phyloP scores from a whole-genome alignment of 2,888 invertebrate genomes.

The Callyntrura sp. region DNA sequence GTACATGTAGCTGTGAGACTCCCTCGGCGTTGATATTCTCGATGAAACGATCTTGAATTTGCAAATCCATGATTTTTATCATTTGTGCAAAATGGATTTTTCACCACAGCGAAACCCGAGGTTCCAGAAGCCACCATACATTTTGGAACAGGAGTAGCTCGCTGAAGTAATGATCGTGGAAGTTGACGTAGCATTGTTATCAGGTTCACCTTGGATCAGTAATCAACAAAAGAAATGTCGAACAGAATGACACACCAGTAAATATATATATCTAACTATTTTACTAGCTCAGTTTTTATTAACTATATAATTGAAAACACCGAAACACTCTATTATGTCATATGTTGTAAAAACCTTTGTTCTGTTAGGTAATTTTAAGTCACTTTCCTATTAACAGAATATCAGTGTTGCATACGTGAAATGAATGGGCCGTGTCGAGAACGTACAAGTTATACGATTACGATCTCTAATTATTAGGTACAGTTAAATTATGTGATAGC shows the following conservation, averaged over 20 bases:
- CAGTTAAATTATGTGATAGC: too few species aligned
- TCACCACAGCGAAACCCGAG: neutral
- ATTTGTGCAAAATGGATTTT: neutral
- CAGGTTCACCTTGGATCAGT: slow-evolving; percentile 63
- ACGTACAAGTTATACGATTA: too few species aligned
- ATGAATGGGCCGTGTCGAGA: too few species aligned
- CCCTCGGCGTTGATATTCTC: neutral
- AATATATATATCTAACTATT: neutral
- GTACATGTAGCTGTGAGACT: neutral
- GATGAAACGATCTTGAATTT: slow-evolving; percentile 2
- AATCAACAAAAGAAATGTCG: slow-evolving; percentile 70
- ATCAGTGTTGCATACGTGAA: too few species aligned
- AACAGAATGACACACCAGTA: slow-evolving; percentile 16
- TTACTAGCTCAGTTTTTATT: too few species aligned
- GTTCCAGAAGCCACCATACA: slow-evolving; percentile 7
- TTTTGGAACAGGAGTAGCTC: slow-evolving; percentile 32
- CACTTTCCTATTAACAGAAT: too few species aligned
- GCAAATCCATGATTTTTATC: neutral
- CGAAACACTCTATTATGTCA: too few species aligned
- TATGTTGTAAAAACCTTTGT: too few species aligned
- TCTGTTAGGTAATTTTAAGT: too few species aligned
- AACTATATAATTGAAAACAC: too few species aligned
- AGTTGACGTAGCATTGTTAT: slow-evolving; percentile 63
- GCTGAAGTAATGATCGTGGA: slow-evolving; percentile 53
- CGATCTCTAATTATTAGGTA: too few species aligned